Evolutionary conservation across 2,113 vertebrate genomes (phyloP).

Genomic region (Neotragus moschatus): DNA sequence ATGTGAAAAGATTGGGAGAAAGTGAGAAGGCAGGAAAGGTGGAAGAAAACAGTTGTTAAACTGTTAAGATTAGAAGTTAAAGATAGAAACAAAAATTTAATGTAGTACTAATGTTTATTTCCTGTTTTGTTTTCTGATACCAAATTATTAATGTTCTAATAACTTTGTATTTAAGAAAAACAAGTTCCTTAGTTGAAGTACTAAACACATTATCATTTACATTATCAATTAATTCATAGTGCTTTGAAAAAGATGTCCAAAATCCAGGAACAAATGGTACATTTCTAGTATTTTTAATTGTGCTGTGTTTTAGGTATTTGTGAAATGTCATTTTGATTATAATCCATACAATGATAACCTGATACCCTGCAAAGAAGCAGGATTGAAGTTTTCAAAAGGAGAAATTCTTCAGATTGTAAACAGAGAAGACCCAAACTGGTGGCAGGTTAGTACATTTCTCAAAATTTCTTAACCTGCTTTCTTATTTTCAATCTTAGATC

Average conservation of each 20-base stretch:
- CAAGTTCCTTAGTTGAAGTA: conserved; percentile 44
- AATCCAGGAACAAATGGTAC: background rate
- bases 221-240: background rate
- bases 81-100: conserved; percentile 22
- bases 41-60: background rate
- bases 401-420: conserved; percentile 98
- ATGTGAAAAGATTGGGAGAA: background rate
- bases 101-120: background rate
- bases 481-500: conserved; percentile 34
- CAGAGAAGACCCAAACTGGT: conserved; percentile 98
- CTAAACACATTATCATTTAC: conserved; percentile 32
- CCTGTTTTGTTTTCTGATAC: background rate
- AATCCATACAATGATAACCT: conserved; percentile 95
- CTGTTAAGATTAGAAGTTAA: background rate
- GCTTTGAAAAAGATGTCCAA: conserved; percentile 6
- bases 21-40: background rate
- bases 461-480: conserved; percentile 29
- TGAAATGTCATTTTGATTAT: conserved; percentile 98
- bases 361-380: conserved; percentile 98
- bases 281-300: conserved; percentile 60
- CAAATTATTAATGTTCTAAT: conserved; percentile 6
- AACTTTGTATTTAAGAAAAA: conserved; percentile 34
- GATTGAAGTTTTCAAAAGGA: conserved; percentile 94
- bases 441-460: conserved; percentile 88
- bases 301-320: conserved; percentile 87